Percentiles rank a stretch among this genome's conserved stretches.
phyloP scores from a whole-genome alignment of 2,113 vertebrate species.

The Heterocephalus glaber region DNA sequence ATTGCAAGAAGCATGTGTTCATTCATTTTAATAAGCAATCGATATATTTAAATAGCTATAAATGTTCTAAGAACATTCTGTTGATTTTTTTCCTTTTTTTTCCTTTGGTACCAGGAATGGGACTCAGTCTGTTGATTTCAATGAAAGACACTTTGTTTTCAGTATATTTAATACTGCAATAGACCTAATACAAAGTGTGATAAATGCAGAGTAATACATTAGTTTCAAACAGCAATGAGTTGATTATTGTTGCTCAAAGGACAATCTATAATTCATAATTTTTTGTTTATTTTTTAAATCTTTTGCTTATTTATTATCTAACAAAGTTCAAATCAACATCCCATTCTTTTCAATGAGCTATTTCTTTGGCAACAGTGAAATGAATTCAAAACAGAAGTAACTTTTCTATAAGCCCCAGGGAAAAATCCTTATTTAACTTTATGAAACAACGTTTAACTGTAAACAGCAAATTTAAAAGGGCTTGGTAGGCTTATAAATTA shows the following conservation, averaged over 20 bases:
- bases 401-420: not conserved
- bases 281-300: constrained; percentile 62
- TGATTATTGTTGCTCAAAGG: constrained; percentile 29
- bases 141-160: constrained; percentile 25
- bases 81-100: not conserved
- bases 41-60: constrained; percentile 26
- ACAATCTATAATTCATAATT: constrained; percentile 36
- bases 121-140: not conserved
- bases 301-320: constrained; percentile 67
- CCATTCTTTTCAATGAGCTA: constrained; percentile 63
- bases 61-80: not conserved
- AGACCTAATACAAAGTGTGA: not conserved
- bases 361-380: constrained; percentile 40
- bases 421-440: constrained; percentile 1
- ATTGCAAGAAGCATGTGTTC: not conserved
- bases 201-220: not conserved
- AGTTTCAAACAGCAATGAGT: constrained; percentile 31
- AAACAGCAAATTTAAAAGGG: constrained; percentile 20
- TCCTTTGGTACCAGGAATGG: too few relatives aligned
- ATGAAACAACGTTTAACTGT: not conserved
- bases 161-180: not conserved
- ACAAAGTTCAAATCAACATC: constrained; percentile 26
- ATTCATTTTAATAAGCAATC: not conserved
- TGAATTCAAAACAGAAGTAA: constrained; percentile 41
- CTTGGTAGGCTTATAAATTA: constrained; percentile 27